Evolutionary conservation across 1,140 invertebrate species (phyloP).

Genomic region (Ericerus pela): DNA sequence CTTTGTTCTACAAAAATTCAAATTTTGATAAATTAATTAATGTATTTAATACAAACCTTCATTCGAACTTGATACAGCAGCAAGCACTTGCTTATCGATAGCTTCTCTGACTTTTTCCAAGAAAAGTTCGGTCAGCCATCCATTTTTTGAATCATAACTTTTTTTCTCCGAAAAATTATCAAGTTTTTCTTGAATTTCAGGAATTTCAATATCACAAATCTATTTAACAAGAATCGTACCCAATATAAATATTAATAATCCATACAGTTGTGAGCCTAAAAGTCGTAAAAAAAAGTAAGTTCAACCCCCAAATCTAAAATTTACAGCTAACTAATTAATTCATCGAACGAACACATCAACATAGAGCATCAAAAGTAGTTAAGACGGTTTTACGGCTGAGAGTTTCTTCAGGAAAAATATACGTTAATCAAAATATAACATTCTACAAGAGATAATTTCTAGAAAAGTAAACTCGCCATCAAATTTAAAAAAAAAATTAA

Average conservation of each 20-base stretch:
- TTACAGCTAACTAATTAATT: not conserved
- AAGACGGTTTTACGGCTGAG: not conserved
- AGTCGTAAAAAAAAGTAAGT: not conserved
- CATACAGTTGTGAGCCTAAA: too few species aligned
- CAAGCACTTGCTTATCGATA: constrained; percentile 42
- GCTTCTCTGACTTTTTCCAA: constrained; percentile 50
- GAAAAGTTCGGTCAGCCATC: constrained; percentile 56
- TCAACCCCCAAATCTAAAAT: not conserved
- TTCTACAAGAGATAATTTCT: too few species aligned
- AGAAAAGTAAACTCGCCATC: too few species aligned
- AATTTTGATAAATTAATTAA: too few species aligned
- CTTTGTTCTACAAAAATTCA: too few species aligned
- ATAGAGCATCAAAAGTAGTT: not conserved
- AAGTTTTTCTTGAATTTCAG: constrained; percentile 67
- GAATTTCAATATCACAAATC: constrained; percentile 70
- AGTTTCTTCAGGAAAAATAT: too few species aligned
- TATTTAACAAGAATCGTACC: too few species aligned
- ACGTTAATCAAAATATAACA: too few species aligned
- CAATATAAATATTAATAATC: too few species aligned
- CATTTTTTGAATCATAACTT: constrained; percentile 53
- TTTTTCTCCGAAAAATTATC: constrained; percentile 45
- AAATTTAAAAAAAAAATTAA: too few species aligned
- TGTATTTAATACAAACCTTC: too few species aligned
- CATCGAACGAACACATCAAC: not conserved
- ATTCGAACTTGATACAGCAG: too few species aligned